Base-by-base conservation (phyloP, 1,140 invertebrate species). In the Euwallacea similis region DNA sequence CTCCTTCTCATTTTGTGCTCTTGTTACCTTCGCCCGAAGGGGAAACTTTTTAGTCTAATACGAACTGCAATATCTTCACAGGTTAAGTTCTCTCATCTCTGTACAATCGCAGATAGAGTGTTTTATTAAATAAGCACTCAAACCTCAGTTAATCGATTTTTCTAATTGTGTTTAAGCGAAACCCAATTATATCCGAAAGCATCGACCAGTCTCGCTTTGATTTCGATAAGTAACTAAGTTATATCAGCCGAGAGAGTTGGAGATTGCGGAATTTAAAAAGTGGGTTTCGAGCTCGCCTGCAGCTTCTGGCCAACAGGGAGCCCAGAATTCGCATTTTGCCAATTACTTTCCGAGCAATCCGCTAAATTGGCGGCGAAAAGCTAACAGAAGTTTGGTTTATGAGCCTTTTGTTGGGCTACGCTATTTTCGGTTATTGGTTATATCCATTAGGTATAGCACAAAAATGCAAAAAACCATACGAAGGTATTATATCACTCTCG, bases 341-440 rank as follows among this genome's bases (percentile, higher is more conserved):
- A 73, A 75, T 75, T 75, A 73, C 71, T 71, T 73, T 63, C 54
- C 16, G 64, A 71, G 74, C 74, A 75, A 71, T 75, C 74, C 71
- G 67, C 58, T 73, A 75, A 75, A 75, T 75, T 73, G 66, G 55
- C 74, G 64, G 46, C 46, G 9, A 47, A 47, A 47, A 13, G 46
- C 46, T 13, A 47, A 47, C 46, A 47, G n/a, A 47, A 47, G n/a
- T 47, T 33, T 33, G 21, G 21, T 33, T 33, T 33, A 33, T 33
- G 21, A 33, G 21, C 21, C 21, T 33, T 33, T 33, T 33, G 21
- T 33, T 33, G 21, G 21, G 1, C 21, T 33, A 33, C 21, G 21
- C 21, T 33, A 33, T 33, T 33, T 33, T 33, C 21, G 21, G 21
- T 33, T 33, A 33, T 33, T 33, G 21, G 21, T 33, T 33, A 33